Evolutionary conservation across 2,113 vertebrate genomes (phyloP).

Genomic region (Charadrius vociferus): DNA sequence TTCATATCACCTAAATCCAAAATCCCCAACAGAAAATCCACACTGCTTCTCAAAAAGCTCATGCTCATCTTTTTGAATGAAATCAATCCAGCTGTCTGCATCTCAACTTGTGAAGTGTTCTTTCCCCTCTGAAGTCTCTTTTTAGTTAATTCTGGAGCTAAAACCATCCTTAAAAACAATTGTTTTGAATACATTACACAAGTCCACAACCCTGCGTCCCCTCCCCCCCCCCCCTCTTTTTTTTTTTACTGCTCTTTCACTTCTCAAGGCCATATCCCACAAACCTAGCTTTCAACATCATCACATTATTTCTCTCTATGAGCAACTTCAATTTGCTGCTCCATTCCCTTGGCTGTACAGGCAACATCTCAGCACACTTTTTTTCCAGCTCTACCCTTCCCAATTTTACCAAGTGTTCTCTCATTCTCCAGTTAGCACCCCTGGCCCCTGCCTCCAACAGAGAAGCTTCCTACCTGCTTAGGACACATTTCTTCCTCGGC

Average conservation of each 20-base stretch:
- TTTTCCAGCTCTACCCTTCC: not conserved
- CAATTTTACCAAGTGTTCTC: not conserved
- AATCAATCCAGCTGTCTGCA: not conserved
- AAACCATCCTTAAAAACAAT: not conserved
- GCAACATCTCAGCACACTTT: not conserved
- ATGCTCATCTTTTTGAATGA: not conserved
- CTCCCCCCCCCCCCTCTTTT: not conserved
- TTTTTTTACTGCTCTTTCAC: not conserved
- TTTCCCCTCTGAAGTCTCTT: not conserved
- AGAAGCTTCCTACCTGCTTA: not conserved
- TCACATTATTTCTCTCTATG: not conserved
- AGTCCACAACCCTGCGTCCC: not conserved
- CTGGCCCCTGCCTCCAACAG: not conserved
- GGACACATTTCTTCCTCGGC: not conserved
- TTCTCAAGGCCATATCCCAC: not conserved
- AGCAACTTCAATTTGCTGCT: not conserved
- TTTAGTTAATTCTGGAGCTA: not conserved
- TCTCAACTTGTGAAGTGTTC: not conserved
- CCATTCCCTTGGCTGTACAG: not conserved
- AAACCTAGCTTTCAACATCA: not conserved
- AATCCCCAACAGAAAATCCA: not conserved
- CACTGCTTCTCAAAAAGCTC: not conserved
- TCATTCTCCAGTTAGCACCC: not conserved
- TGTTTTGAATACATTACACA: not conserved
- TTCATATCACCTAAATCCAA: not conserved